Percentiles rank a stretch among this genome's conserved stretches.
phyloP scores from a whole-genome alignment of 2,888 invertebrate genomes.

The Steromphala cineraria region DNA sequence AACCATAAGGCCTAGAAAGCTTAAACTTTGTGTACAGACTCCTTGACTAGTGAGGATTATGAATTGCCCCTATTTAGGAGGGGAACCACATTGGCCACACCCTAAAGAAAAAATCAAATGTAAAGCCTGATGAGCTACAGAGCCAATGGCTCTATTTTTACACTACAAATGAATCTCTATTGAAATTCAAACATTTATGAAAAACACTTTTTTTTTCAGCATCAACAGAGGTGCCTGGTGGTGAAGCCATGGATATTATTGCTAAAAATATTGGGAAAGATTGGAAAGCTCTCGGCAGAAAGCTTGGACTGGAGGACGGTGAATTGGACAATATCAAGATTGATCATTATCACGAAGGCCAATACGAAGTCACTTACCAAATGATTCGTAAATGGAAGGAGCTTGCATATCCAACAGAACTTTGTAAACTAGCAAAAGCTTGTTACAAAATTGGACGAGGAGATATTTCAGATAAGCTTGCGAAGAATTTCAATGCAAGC shows the following conservation, averaged over 20 bases:
- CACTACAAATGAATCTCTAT: no score
- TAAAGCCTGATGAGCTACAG: no score
- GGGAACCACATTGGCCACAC: no score
- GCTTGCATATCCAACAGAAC: neutral
- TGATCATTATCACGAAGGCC: neutral
- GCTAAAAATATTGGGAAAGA: neutral
- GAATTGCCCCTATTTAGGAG: no score
- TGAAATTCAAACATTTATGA: neutral
- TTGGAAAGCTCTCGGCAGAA: constrained; percentile 9
- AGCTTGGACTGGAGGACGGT: neutral
- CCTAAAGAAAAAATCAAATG: no score
- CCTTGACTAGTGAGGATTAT: no score
- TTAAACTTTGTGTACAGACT: no score
- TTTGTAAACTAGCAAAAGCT: neutral
- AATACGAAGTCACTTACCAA: constrained; percentile 20
- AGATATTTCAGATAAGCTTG: constrained; percentile 10
- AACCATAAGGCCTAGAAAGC: no score
- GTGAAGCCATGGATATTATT: neutral
- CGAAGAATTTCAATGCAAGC: neutral
- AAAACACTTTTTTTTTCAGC: neutral
- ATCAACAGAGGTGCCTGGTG: neutral
- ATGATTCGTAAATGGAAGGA: constrained; percentile 21
- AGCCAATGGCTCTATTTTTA: no score
- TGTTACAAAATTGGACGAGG: neutral
- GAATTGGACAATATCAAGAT: constrained; percentile 17